Conservation (phyloP, 2,113 vertebrate species). For the Ginglymostoma cirratum region DNA sequence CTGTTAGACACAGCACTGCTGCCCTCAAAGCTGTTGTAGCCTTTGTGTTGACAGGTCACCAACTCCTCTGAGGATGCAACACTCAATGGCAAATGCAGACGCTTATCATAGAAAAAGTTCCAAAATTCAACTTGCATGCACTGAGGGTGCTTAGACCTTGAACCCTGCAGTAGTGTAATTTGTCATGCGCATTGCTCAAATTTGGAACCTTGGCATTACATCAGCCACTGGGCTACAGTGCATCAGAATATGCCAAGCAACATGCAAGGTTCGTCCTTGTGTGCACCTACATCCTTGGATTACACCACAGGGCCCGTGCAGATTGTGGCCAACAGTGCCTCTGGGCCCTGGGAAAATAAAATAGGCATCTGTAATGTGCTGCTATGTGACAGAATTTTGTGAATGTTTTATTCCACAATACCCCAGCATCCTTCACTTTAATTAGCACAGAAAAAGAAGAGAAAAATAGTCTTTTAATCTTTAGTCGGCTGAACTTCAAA, state of each 20-base stretch:
- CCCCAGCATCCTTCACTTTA: neutral
- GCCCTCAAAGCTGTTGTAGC: no score
- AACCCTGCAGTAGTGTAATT: no score
- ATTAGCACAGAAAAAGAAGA: neutral
- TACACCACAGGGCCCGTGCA: neutral
- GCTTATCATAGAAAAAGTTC: no score
- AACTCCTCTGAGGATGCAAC: no score
- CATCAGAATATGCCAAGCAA: neutral
- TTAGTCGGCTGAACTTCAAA: slow-evolving; percentile 29
- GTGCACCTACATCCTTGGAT: neutral
- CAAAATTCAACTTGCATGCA: neutral
- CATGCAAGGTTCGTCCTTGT: neutral
- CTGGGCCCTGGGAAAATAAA: neutral
- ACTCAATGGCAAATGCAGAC: no score
- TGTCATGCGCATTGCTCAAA: neutral
- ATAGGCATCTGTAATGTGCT: neutral
- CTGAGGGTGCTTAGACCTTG: neutral
- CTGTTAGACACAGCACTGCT: no score
- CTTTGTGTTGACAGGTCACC: no score
- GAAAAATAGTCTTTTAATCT: slow-evolving; percentile 19
- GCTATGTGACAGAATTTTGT: neutral
- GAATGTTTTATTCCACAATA: neutral
- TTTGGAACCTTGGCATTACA: neutral
- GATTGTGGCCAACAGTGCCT: neutral
- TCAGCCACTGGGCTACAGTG: neutral